Evolutionary conservation across 1,140 invertebrate species (phyloP).

Genomic region (Psix sp.): DNA sequence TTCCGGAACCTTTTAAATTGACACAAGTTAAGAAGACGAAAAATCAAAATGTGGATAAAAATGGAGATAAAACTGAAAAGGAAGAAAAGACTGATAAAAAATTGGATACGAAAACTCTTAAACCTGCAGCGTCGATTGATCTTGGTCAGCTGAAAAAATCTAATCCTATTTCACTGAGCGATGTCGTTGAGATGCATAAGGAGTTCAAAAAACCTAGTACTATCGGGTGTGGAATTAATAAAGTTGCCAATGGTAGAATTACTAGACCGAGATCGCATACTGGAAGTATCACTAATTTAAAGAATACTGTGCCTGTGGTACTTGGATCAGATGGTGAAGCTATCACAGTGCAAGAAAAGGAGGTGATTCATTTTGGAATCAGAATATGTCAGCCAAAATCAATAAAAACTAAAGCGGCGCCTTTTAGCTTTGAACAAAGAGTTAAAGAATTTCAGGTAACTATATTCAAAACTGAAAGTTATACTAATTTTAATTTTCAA

Average conservation of each 20-base stretch:
- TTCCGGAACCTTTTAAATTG: slow-evolving; percentile 65
- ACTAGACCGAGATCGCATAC: not conserved
- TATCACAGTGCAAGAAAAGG: slow-evolving; percentile 55
- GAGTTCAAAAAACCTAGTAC: slow-evolving; percentile 21
- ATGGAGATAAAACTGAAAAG: not conserved
- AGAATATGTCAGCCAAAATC: slow-evolving; percentile 55
- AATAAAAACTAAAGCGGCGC: slow-evolving; percentile 63
- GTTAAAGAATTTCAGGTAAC: slow-evolving; percentile 73
- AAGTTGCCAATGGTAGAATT: not conserved
- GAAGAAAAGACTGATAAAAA: not conserved
- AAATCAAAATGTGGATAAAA: not conserved
- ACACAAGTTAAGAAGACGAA: slow-evolving; percentile 52
- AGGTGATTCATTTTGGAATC: slow-evolving; percentile 71
- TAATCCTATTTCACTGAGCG: slow-evolving; percentile 12
- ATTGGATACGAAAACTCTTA: not conserved
- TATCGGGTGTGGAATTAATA: slow-evolving; percentile 4
- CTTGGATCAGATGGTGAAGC: slow-evolving; percentile 47
- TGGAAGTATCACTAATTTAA: slow-evolving; percentile 2
- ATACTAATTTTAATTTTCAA: too few relatives aligned
- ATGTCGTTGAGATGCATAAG: not conserved
- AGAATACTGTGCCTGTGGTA: slow-evolving; percentile 45
- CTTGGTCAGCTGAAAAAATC: slow-evolving; percentile 23
- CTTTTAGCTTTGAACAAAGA: slow-evolving; percentile 79
- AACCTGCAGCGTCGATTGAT: slow-evolving; percentile 15
- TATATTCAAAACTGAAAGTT: too few relatives aligned